Base-by-base conservation (phyloP, 2,113 vertebrate genomes). In the Pogona vitticeps region DNA sequence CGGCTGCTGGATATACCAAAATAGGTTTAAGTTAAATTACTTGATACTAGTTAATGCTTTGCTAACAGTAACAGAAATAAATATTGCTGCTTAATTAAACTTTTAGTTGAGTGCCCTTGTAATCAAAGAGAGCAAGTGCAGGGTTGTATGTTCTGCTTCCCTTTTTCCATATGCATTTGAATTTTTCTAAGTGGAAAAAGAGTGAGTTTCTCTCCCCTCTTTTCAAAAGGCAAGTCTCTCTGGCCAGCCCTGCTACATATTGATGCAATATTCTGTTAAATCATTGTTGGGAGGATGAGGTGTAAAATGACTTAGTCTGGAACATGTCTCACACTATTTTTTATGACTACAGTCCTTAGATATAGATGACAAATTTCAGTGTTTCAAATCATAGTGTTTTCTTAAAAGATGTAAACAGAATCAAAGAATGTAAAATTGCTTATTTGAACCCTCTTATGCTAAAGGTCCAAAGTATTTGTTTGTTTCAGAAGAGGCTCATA, bases 371-470 rank as follows among this genome's bases (percentile, higher is more conserved):
- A 88, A 56, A 86, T 46, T 83, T 52, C 73, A 38, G n/a, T 76
- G 33, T 84, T 59, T 85, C 9, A 0, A 73, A 82, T 86, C 88
- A 81, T 1, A 86, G 70, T 85, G 33, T 87, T 90, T 90, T 92
- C 84, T 83, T 63, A 95, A 89, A 80, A 90, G 75, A 59, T 92
- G 72, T 96, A 95, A 93, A 92, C 88, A 63, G 92, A 95, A 96
- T 95, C 91, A 90, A 95, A 94, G 95, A 96, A 94, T 96, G 95
- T 96, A 94, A 92, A 94, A 94, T 76, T 91, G 85, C 68, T 93
- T 92, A 88, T 88, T 91, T 80, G 76, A 92, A 26, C 82, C 76
- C 86, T 95, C 92, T 94, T 87, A 88, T 71, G 95, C 96, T 96
- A 93, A 95, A 88, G 95, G 92, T 93, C 95, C 96, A 95, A 96